Percentiles rank a stretch among this genome's conserved stretches.
Conservation (phyloP, 2,888 invertebrate species). For the Meiosimyza platycephala region DNA sequence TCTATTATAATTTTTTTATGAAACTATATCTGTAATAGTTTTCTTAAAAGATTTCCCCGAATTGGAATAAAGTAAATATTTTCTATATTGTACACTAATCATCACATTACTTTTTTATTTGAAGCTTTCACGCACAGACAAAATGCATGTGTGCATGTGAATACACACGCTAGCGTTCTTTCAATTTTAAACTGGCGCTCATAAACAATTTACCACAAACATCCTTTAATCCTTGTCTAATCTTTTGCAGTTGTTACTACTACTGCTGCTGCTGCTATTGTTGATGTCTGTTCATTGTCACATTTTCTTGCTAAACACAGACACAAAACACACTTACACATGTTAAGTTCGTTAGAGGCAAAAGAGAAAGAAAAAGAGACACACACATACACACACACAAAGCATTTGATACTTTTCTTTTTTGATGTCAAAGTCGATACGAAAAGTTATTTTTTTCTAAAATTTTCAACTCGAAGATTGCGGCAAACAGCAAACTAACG, state of each 20-base stretch:
- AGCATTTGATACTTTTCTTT: not conserved
- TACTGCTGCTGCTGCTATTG: not conserved
- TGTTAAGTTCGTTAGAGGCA: not conserved
- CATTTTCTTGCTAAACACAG: slow-evolving; percentile 19
- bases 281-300: slow-evolving; percentile 36
- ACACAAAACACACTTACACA: not conserved
- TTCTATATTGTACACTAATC: no score
- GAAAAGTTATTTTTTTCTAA: not conserved
- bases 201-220: slow-evolving; percentile 38
- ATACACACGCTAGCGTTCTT: slow-evolving; percentile 11
- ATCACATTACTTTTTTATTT: no score
- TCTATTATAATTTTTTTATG: no score
- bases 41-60: no score
- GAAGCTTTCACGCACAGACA: no score
- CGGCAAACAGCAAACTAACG: no score
- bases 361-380: not conserved
- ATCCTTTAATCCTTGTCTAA: slow-evolving; percentile 26
- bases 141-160: no score
- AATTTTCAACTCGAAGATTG: no score
- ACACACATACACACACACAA: not conserved
- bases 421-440: not conserved
- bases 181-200: slow-evolving; percentile 26
- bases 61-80: no score
- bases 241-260: slow-evolving; percentile 14
- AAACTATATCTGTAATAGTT: no score